These are phyloP conservation scores for Dromius quadrimaculatus DNA, from an alignment of 2,888 invertebrate genomes.

Conservation along the genomic window DNA sequence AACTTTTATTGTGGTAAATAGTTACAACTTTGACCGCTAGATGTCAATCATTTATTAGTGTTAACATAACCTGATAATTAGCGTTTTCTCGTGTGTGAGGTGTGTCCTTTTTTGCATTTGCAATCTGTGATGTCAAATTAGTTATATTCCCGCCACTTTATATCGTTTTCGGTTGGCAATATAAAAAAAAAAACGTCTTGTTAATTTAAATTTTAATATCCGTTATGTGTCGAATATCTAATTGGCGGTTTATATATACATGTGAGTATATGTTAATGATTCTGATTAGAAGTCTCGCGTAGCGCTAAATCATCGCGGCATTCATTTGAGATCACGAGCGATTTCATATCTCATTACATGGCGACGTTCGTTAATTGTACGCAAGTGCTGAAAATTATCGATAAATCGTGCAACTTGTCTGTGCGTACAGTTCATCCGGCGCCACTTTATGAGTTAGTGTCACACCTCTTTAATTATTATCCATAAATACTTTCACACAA, in stretches of 20 bases:
- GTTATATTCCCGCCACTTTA: too few species aligned
- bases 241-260: neutral
- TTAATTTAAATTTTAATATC: neutral
- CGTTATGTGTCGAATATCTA: neutral
- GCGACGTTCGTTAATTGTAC: neutral
- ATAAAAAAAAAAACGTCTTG: neutral
- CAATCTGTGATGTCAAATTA: too few species aligned
- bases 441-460: neutral
- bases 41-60: too few species aligned
- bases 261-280: neutral
- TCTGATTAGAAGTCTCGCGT: neutral
- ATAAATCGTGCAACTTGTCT: neutral
- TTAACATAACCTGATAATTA: too few species aligned
- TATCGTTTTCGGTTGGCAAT: neutral
- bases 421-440: neutral
- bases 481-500: too few species aligned
- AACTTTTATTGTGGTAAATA: too few species aligned
- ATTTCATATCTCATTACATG: conserved; percentile 4
- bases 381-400: neutral
- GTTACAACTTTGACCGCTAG: too few species aligned
- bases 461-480: neutral
- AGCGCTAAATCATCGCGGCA: neutral
- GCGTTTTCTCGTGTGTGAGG: too few species aligned
- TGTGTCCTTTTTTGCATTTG: too few species aligned
- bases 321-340: conserved; percentile 1